A percentile compares a stretch with the other conserved stretches of the same genome.
phyloP scores from a whole-genome alignment of 2,797 vertebrate species.

The Spheniscus humboldti region DNA sequence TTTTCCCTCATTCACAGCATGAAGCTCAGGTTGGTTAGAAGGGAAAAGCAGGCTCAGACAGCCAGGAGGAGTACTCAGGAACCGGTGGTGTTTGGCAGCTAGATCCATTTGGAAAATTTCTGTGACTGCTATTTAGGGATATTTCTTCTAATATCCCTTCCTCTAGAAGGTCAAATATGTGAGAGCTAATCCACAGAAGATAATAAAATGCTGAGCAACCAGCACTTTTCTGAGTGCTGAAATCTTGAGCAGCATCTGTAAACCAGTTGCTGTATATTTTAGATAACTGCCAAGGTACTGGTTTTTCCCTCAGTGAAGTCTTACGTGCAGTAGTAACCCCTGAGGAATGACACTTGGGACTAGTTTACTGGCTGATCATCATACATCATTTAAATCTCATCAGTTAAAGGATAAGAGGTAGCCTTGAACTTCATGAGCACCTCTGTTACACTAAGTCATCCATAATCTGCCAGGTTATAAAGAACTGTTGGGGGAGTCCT shows the following conservation, averaged over 20 bases:
- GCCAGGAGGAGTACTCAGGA: accelerated
- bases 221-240: background rate
- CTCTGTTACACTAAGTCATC: background rate
- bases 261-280: background rate
- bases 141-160: background rate
- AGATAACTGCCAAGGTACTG: background rate
- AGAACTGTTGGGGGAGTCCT: background rate
- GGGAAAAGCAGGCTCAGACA: background rate
- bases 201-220: background rate
- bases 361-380: background rate
- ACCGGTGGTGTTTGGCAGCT: background rate
- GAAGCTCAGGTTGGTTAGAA: background rate
- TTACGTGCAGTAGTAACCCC: background rate
- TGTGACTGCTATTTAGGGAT: background rate
- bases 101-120: background rate
- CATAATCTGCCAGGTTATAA: background rate
- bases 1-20: background rate
- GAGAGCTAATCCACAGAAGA: background rate
- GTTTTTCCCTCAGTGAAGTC: background rate
- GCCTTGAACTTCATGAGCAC: background rate
- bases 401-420: background rate
- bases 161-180: background rate
- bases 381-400: background rate
- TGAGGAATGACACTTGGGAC: background rate
- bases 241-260: background rate